phyloP scores from a whole-genome alignment of 1,140 invertebrate genomes.

The Bathynomus jamesi region DNA sequence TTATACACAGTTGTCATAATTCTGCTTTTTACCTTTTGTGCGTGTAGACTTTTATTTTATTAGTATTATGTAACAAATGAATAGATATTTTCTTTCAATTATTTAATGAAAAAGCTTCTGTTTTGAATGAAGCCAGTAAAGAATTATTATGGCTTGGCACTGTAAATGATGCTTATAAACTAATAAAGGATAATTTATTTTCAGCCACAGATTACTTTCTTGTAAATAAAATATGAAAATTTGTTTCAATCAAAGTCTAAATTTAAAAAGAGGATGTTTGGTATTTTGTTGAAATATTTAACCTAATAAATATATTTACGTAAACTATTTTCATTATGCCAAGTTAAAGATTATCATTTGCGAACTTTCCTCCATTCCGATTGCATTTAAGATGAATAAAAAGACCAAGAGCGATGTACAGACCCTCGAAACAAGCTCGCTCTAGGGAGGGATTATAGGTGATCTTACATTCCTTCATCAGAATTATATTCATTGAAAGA shows the following conservation, averaged over 20 bases:
- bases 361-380: no score
- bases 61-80: background rate
- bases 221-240: background rate
- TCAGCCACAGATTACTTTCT: background rate
- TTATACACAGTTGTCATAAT: background rate
- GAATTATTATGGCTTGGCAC: no score
- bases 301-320: background rate
- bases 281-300: conserved; percentile 1
- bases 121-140: no score
- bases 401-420: no score
- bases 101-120: background rate
- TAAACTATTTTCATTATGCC: no score
- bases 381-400: no score
- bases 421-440: no score
- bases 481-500: no score
- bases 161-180: background rate
- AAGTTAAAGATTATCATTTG: no score
- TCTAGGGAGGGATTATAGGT: no score
- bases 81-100: background rate
- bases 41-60: background rate
- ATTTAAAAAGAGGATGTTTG: background rate
- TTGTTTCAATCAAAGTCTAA: background rate
- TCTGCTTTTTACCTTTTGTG: background rate
- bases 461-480: no score
- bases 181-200: background rate